Conservation (phyloP, 2,888 invertebrate species). For the Nemotelus nigrinus region DNA sequence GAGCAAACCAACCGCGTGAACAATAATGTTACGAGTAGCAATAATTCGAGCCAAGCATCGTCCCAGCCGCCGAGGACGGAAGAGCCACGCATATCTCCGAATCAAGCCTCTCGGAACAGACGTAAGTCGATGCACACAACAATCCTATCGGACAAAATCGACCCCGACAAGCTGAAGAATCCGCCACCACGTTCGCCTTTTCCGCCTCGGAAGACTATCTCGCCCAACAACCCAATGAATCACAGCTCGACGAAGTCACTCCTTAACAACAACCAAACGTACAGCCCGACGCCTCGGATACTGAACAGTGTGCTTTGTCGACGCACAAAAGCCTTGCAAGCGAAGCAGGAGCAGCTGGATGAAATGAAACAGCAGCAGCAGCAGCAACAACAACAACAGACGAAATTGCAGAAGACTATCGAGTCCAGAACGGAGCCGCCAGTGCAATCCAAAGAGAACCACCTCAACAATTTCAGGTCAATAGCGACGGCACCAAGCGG, state of each 20-base stretch:
- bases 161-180: conserved; percentile 50
- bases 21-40: conserved; percentile 24
- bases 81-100: conserved; percentile 44
- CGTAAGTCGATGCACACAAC: conserved; percentile 55
- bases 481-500: neutral
- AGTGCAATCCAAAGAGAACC: conserved; percentile 36
- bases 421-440: neutral
- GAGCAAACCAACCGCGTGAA: conserved; percentile 11
- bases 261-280: conserved; percentile 42
- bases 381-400: neutral
- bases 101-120: conserved; percentile 49
- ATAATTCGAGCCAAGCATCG: neutral
- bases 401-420: neutral
- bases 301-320: conserved; percentile 61
- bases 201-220: conserved; percentile 44
- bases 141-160: conserved; percentile 54
- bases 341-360: conserved; percentile 22
- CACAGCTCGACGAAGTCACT: conserved; percentile 14
- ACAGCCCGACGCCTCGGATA: conserved; percentile 61
- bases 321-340: conserved; percentile 54
- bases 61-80: neutral
- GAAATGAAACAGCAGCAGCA: conserved; percentile 19
- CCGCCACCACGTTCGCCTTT: conserved; percentile 50
- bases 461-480: conserved; percentile 29
- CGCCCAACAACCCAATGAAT: conserved; percentile 37